phyloP scores from a whole-genome alignment of 2,888 invertebrate species.

The Ectobius pallidus region DNA sequence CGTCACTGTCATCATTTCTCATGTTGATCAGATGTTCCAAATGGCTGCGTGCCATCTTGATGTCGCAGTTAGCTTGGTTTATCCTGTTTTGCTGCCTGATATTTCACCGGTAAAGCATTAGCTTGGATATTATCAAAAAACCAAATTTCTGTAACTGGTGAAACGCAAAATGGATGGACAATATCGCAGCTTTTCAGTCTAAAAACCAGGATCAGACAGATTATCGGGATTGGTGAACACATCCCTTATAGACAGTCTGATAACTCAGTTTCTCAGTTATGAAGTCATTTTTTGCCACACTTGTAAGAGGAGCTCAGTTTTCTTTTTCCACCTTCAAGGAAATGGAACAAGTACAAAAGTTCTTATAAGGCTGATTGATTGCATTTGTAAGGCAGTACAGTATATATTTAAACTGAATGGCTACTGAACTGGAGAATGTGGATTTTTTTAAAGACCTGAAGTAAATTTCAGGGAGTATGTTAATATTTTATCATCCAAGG shows the following conservation, averaged over 20 bases:
- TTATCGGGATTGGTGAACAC: too few relatives aligned
- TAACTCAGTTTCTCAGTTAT: slow-evolving; percentile 9
- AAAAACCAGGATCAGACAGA: too few relatives aligned
- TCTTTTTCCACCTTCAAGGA: slow-evolving; percentile 22
- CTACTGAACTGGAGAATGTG: slow-evolving; percentile 8
- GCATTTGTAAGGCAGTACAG: slow-evolving; percentile 21
- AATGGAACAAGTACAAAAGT: slow-evolving; percentile 29
- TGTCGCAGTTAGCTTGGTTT: too few relatives aligned
- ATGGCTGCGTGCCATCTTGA: too few relatives aligned
- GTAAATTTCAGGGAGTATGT: slow-evolving; percentile 1
- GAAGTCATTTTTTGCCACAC: not conserved
- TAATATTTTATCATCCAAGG: slow-evolving; percentile 24
- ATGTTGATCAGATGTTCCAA: too few relatives aligned
- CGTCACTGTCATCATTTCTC: too few relatives aligned
- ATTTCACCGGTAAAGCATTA: too few relatives aligned
- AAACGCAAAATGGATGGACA: too few relatives aligned
- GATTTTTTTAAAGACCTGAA: slow-evolving; percentile 6
- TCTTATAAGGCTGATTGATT: slow-evolving; percentile 31
- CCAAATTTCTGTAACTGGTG: too few relatives aligned
- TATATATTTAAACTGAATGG: slow-evolving; percentile 17
- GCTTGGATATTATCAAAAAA: too few relatives aligned
- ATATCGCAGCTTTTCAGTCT: too few relatives aligned
- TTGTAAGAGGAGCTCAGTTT: slow-evolving; percentile 6
- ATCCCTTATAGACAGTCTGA: not conserved
- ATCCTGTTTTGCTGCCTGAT: too few relatives aligned